phyloP scores from a whole-genome alignment of 2,888 invertebrate species.

The Melinopterus prodromus region DNA sequence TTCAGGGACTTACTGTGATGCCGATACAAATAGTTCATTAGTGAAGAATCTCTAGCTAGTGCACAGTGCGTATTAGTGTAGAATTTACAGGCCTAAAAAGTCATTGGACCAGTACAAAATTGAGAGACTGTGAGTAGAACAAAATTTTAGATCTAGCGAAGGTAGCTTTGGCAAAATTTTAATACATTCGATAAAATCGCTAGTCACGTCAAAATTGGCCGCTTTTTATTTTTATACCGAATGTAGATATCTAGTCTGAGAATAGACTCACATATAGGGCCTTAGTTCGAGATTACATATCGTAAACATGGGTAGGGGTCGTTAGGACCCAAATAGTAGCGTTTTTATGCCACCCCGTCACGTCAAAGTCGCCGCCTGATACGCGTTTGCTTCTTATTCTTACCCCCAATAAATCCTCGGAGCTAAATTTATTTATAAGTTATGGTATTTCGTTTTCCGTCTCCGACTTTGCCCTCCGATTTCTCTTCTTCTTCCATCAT shows the following conservation, averaged over 20 bases:
- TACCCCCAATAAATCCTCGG: neutral
- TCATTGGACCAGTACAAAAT: constrained; percentile 52
- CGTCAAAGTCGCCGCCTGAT: constrained; percentile 45
- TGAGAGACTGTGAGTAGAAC: constrained; percentile 47
- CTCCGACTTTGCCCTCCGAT: constrained; percentile 31
- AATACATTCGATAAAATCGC: neutral
- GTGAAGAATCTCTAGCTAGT: constrained; percentile 28
- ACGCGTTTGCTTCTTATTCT: constrained; percentile 36
- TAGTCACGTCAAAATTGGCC: constrained; percentile 11
- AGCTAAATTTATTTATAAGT: constrained; percentile 11
- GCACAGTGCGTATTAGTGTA: constrained; percentile 9
- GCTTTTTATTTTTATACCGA: constrained; percentile 9
- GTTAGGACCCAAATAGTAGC: constrained; percentile 26
- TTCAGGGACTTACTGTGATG: constrained; percentile 51
- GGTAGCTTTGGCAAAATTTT: constrained; percentile 6
- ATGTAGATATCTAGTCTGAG: neutral
- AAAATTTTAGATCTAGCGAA: constrained; percentile 9
- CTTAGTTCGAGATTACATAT: constrained; percentile 4
- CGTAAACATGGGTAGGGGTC: constrained; percentile 6
- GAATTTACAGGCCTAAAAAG: constrained; percentile 41
- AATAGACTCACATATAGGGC: constrained; percentile 11
- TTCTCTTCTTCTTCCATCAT: constrained; percentile 47
- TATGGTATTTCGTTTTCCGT: constrained; percentile 16
- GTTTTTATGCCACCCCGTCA: constrained; percentile 43
- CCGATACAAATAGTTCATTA: constrained; percentile 41